A percentile compares a stretch with the other conserved stretches of the same genome.
phyloP scores from a whole-genome alignment of 2,113 vertebrate genomes.

The Lophochroa leadbeateri region DNA sequence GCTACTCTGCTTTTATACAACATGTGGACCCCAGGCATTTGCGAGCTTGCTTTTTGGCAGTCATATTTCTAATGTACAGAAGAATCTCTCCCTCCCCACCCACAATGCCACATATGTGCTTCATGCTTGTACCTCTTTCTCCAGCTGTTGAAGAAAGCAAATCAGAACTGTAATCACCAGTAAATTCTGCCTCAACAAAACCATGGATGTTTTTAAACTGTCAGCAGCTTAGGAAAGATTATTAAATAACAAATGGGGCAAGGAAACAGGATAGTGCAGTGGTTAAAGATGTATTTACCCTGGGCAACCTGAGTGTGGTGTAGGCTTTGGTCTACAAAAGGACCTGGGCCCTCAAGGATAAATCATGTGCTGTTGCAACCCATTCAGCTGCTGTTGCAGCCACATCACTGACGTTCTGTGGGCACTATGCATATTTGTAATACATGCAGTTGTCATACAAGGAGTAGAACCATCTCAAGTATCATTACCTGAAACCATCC shows the following conservation, averaged over 20 bases:
- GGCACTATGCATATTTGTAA: neutral
- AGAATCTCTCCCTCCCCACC: neutral
- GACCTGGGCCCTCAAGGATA: neutral
- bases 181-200: neutral
- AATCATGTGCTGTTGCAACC: neutral
- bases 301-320: neutral
- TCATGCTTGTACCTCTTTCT: neutral
- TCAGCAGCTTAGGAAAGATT: neutral
- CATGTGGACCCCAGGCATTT: neutral
- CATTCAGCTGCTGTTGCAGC: fast-evolving
- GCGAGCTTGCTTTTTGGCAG: slow-evolving; percentile 13
- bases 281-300: neutral
- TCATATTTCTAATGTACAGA: neutral
- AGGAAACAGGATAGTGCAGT: neutral
- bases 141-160: neutral
- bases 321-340: neutral
- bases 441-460: neutral
- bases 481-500: neutral
- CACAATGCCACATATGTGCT: neutral
- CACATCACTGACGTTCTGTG: neutral
- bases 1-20: neutral
- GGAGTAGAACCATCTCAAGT: neutral
- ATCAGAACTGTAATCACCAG: neutral
- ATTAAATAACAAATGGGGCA: neutral
- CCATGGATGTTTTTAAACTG: neutral